Evolutionary conservation across 2,797 vertebrate genomes (phyloP), one percentile per base, ranked within the genome.

Genomic region (Hippoglossus hippoglossus): DNA sequence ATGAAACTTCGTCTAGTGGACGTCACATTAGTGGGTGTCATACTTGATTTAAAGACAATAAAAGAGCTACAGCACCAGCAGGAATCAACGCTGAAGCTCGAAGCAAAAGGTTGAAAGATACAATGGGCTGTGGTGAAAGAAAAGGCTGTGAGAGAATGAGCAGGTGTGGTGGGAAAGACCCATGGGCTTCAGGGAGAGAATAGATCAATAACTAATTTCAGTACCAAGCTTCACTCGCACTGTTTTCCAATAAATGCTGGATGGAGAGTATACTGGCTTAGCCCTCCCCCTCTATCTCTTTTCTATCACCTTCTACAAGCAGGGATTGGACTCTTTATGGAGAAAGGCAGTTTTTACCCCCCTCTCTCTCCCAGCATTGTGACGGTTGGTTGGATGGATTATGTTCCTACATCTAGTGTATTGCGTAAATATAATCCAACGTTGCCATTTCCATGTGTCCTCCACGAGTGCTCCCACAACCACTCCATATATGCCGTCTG

Each of bases 181-280:
- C 90, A 86, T 85, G 90, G 89, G 91, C 91, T 92, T 89, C 78
- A 70, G 91, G 89, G 87, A 90, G 92, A 90, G 90, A 89, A 91
- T 78, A 88, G 92, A 94, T 94, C 93, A 94, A 94, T 94, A 94
- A 94, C 92, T 94, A 92, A 94, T 94, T 93, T 94, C 93, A 93
- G 93, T 81, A 81, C 89, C 86, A 77, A 92, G 93, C 92, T 93
- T 91, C 89, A 92, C 90, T 91, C 66, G 84, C 90, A 89, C 88
- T 77, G 90, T 93, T 94, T 94, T 94, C 93, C 93, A 94, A 94
- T 94, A 94, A 94, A 92, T 87, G 87, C 89, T 92, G 90, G 93
- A 92, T 89, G 89, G 90, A 91, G 88, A 90, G 87, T 51, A 46
- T 46, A 75, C 78, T 87, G 90, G 83, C 84, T 91, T 73, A 84